phyloP scores from a whole-genome alignment of 2,888 invertebrate species.

The Helicoverpa assulta region DNA sequence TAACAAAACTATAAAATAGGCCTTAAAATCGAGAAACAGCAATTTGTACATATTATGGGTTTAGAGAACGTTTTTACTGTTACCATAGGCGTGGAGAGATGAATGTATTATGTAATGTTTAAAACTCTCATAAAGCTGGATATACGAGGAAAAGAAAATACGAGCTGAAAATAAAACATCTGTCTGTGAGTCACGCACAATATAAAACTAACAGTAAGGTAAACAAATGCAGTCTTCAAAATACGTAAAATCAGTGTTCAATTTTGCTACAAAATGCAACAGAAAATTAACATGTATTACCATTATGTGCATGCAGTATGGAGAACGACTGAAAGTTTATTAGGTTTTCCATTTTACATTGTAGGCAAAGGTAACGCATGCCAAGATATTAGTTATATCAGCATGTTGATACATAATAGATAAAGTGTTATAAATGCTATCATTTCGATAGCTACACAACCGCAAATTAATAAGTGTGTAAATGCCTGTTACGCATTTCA shows the following conservation, averaged over 20 bases:
- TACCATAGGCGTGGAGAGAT: constrained; percentile 73
- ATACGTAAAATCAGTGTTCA: constrained; percentile 64
- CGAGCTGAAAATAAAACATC: constrained; percentile 82
- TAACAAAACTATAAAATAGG: constrained; percentile 38
- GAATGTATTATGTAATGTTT: constrained; percentile 80
- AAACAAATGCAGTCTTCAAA: constrained; percentile 77
- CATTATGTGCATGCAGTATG: constrained; percentile 21
- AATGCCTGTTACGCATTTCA: constrained; percentile 75
- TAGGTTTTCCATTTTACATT: constrained; percentile 20
- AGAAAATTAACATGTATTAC: constrained; percentile 31
- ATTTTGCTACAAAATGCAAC: constrained; percentile 64
- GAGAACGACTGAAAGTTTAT: constrained; percentile 5
- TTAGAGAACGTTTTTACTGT: constrained; percentile 64
- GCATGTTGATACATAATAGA: constrained; percentile 54
- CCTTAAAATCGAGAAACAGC: constrained; percentile 40
- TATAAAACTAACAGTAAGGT: constrained; percentile 79
- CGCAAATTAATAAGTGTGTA: constrained; percentile 71
- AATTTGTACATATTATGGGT: constrained; percentile 34
- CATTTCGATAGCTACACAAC: constrained; percentile 68
- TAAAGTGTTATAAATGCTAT: constrained; percentile 61
- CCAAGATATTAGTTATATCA: constrained; percentile 54
- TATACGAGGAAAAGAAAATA: constrained; percentile 78
- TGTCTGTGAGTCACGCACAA: constrained; percentile 80
- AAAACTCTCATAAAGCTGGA: constrained; percentile 81
- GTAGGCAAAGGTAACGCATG: constrained; percentile 21